These are phyloP conservation scores for Octomys mimax DNA, from an alignment of 2,797 vertebrate genomes.

Conservation along the genomic window DNA sequence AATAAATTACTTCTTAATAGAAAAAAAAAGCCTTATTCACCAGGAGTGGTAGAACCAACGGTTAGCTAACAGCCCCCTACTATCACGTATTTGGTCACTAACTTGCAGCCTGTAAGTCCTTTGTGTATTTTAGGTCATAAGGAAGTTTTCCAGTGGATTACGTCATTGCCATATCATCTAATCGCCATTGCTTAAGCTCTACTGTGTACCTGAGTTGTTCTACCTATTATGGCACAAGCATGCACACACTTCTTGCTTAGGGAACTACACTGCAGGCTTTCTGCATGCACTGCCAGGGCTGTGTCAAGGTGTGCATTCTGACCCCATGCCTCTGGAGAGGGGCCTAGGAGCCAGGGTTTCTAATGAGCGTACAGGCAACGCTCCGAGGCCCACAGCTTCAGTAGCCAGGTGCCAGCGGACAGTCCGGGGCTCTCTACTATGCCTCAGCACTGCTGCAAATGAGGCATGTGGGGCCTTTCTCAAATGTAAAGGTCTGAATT, in stretches of 20 bases:
- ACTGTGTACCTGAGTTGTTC: neutral
- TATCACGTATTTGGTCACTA: neutral
- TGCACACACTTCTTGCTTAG: neutral
- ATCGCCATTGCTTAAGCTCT: neutral
- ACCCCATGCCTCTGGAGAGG: neutral
- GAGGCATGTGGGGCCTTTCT: rapidly evolving
- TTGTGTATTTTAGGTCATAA: neutral
- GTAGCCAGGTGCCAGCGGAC: neutral
- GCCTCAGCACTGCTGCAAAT: neutral
- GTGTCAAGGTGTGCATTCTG: neutral
- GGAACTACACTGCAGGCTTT: neutral
- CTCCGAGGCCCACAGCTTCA: neutral
- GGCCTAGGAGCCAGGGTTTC: neutral
- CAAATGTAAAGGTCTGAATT: neutral
- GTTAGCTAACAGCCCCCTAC: neutral
- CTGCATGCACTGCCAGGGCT: neutral
- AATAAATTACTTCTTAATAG: too few relatives aligned
- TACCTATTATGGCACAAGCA: neutral
- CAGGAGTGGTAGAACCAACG: neutral
- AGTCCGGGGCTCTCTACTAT: neutral
- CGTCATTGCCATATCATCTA: neutral
- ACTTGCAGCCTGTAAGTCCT: neutral
- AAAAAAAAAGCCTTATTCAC: neutral
- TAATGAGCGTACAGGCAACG: neutral
- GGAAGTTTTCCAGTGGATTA: neutral